A percentile compares a stretch with the other conserved stretches of the same genome.
Conservation (phyloP, 2,888 invertebrate species). For the Lasioglossum figueresi region DNA sequence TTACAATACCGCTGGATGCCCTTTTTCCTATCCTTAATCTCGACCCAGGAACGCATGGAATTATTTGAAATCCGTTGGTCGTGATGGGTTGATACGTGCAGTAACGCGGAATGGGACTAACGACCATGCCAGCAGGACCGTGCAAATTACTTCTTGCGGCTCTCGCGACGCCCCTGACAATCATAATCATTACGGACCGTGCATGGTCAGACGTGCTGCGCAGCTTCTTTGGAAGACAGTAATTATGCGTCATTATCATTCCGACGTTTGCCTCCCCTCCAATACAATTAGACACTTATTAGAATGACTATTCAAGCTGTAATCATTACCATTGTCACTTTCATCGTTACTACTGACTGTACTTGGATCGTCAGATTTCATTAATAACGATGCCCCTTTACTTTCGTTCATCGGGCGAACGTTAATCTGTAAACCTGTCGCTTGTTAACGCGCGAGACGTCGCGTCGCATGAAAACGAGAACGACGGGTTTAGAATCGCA, state of each 20-base stretch:
- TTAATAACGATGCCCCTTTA: slow-evolving; percentile 4
- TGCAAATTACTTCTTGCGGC: slow-evolving; percentile 67
- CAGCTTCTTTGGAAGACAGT: slow-evolving; percentile 51
- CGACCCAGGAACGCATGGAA: slow-evolving; percentile 25
- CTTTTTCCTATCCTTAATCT: slow-evolving; percentile 1
- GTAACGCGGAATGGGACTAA: slow-evolving; percentile 48
- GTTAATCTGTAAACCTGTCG: not conserved
- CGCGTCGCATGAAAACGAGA: not conserved
- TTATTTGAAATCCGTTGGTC: slow-evolving; percentile 54
- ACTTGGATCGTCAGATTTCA: slow-evolving; percentile 11
- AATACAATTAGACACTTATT: slow-evolving; percentile 63
- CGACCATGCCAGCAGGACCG: slow-evolving; percentile 47
- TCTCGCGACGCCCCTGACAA: slow-evolving; percentile 60
- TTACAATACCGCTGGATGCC: slow-evolving; percentile 8
- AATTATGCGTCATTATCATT: slow-evolving; percentile 65
- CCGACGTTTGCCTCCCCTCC: slow-evolving; percentile 48
- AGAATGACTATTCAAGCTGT: slow-evolving; percentile 58
- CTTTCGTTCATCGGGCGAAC: not conserved
- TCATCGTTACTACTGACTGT: slow-evolving; percentile 31
- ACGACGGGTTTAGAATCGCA: not conserved
- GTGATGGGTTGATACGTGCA: slow-evolving; percentile 46
- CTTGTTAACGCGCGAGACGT: not conserved
- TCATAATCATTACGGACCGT: slow-evolving; percentile 62
- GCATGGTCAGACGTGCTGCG: slow-evolving; percentile 23
- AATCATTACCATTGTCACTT: slow-evolving; percentile 57